Conservation (phyloP, 23 tunicate genomes). For the Trididemnum miniatum region DNA sequence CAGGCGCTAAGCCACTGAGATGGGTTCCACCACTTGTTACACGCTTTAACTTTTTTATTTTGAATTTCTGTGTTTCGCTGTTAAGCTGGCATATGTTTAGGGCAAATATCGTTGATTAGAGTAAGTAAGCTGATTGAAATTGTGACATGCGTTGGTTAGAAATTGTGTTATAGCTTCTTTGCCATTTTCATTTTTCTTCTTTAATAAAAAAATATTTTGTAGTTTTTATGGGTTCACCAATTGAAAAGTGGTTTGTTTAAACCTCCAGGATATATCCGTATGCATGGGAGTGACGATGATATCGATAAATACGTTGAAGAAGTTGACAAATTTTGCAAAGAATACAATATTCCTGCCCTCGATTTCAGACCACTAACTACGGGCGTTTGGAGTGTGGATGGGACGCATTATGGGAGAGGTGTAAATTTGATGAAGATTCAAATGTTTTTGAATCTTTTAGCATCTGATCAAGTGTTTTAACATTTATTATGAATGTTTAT, state of each 20-base stretch:
- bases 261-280: slow-evolving; percentile 17
- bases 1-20: too few relatives aligned
- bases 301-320: slow-evolving; percentile 7
- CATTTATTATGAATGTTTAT: too few relatives aligned
- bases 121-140: too few relatives aligned
- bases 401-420: slow-evolving; percentile 42
- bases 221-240: slow-evolving; percentile 36
- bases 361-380: slow-evolving; percentile 27
- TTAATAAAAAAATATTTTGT: too few relatives aligned
- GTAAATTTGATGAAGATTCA: slow-evolving; percentile 42
- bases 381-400: slow-evolving; percentile 48
- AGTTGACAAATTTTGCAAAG: slow-evolving; percentile 17
- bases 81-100: too few relatives aligned
- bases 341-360: slow-evolving; percentile 18
- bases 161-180: too few relatives aligned
- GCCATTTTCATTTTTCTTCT: too few relatives aligned
- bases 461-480: slow-evolving; percentile 10
- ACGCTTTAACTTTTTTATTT: too few relatives aligned
- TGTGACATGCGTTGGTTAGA: too few relatives aligned
- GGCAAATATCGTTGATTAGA: too few relatives aligned
- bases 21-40: too few relatives aligned
- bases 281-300: slow-evolving; percentile 34
- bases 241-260: slow-evolving; percentile 28
- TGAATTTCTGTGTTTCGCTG: too few relatives aligned
- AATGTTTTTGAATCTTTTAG: slow-evolving; percentile 22